Base-by-base conservation (phyloP, 2,113 vertebrate genomes). In the Calyptommatus sinebrachiatus region DNA sequence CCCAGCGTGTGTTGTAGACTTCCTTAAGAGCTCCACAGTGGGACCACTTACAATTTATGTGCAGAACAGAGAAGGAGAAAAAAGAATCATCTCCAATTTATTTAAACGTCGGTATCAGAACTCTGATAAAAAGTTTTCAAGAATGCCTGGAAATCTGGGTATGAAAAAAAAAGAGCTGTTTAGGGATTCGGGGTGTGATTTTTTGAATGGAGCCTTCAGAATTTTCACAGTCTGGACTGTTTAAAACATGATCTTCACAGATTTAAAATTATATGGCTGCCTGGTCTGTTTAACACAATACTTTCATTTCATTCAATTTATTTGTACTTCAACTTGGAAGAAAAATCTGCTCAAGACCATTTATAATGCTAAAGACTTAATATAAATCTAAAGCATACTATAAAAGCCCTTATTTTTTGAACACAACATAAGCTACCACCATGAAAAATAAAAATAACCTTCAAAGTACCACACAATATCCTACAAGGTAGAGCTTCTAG, bases 1-100 rank as follows among this genome's bases (percentile, higher is more conserved):
- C 72, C 78, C 22, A 46, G 35, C 46, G 46, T 63, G 68, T 14
- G 26, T 53, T 53, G 26, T 14, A 61, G 35, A 16, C 73, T 72
- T 79, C 28, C 22, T 48, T 18, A 66, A 46, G 5, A 67, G 4
- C 18, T 63, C 28, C 66, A 7, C 26, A 26, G 26, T 62, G 71
- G n/a, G 4, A 29, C 69, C 48, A 26, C 73, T 82, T 22, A 7
- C 70, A 41, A 79, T 26, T 79, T 82, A 67, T 69, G 61, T 29
- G 74, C 77, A 63, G 68, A 21, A 76, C 20, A 45, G 57, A 53
- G 46, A 8, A 18, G 50, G 45, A 50, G 14, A 48, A 60, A 18
- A 9, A 2, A 50, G 7, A 18, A 60, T 41, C 35, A 62, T 31
- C 21, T 31, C 67, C 65, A 60, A 20, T 9, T 11, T 45, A 50